Base-by-base conservation (phyloP, 2,888 invertebrate species). In the Sphaerophoria taeniata region DNA sequence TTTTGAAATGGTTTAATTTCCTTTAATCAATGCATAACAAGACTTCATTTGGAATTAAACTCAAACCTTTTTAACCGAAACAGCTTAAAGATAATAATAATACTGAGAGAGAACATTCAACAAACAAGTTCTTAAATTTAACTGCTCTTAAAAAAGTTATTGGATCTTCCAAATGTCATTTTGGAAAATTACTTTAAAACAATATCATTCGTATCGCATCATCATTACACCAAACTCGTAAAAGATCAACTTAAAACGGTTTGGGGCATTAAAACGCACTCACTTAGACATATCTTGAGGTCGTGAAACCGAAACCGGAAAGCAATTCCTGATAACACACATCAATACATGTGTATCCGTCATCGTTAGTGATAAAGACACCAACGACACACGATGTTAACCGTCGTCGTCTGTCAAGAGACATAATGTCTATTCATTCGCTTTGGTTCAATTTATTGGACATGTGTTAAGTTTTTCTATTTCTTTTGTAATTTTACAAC, bases 221-320 rank as follows among this genome's bases (percentile, higher is more conserved):
- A 53, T n/a, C n/a, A n/a, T n/a, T n/a, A n/a, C n/a, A n/a, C n/a
- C n/a, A n/a, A n/a, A n/a, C n/a, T n/a, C n/a, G n/a, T n/a, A n/a
- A n/a, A n/a, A n/a, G n/a, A n/a, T n/a, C n/a, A n/a, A n/a, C 51
- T 67, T 67, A 56, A 69, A 61, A 55, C 53, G 5, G 33, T 76
- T 61, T 47, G 7, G 61, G n/a, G n/a, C 80, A 76, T 65, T 71
- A 51, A 65, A 65, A 65, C 75, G 75, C 80, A 75, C 56, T 43
- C 49, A 39, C n/a, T n/a, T n/a, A n/a, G 60, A 9, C 61, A 74
- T 49, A 34, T 56, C 14, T 34, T 39, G 71, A 76, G 76, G 76
- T 81, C 81, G n/a, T 81, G 53, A 81, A 81, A 81, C 67, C 34
- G 24, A 60, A 76, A 67, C 76, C 76, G 81, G 81, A 81, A 81